Evolutionary conservation across 2,797 vertebrate genomes (phyloP).

Genomic region (Artibeus lituratus): DNA sequence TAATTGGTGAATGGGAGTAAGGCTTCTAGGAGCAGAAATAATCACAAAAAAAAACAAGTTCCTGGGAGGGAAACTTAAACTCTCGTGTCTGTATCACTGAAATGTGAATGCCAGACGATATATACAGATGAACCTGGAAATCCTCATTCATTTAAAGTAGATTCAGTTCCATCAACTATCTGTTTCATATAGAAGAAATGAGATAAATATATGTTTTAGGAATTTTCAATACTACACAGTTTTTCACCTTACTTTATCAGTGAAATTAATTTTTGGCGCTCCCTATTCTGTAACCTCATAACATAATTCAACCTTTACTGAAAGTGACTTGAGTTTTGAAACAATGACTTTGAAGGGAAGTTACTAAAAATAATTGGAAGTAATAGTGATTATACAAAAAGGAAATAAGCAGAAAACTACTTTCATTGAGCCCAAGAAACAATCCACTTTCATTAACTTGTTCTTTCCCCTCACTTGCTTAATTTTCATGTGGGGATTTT

Average conservation of each 20-base stretch:
- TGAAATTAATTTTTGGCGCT: neutral
- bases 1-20: neutral
- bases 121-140: neutral
- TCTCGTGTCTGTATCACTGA: neutral
- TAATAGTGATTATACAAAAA: constrained; percentile 25
- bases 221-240: neutral
- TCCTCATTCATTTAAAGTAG: neutral
- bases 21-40: neutral
- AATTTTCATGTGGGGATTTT: neutral
- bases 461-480: constrained; percentile 31
- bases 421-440: constrained; percentile 17
- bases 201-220: neutral
- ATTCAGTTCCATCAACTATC: neutral
- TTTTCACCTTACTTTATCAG: neutral
- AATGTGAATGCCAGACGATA: neutral
- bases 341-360: constrained; percentile 42
- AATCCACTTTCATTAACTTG: neutral
- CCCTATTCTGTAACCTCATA: neutral
- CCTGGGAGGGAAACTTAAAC: neutral
- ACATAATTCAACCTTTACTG: neutral
- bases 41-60: neutral
- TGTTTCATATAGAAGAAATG: neutral
- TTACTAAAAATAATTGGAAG: constrained; percentile 48
- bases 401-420: constrained; percentile 56
- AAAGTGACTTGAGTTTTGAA: constrained; percentile 40